A percentile compares a stretch with the other conserved stretches of the same genome.
Conservation (phyloP, 2,797 vertebrate species). For the Lutjanus campechanus region DNA sequence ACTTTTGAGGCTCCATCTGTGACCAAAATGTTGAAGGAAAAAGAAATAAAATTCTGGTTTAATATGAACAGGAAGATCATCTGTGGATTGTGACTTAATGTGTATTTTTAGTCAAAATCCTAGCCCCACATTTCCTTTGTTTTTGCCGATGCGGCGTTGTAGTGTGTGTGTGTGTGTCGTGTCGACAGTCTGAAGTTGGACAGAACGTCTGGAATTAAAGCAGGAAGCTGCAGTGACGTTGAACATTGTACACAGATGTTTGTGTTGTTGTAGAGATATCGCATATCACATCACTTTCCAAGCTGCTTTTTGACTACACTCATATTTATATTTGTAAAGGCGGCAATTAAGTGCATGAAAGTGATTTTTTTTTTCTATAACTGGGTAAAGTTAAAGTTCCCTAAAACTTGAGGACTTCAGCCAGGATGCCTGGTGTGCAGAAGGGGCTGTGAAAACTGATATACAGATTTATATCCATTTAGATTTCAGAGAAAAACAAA, state of each 20-base stretch:
- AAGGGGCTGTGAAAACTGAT: background rate
- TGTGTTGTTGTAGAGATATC: conserved; percentile 17
- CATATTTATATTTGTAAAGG: conserved; percentile 32
- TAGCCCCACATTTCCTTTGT: conserved; percentile 49
- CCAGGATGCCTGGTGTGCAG: background rate
- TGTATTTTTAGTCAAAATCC: conserved; percentile 59
- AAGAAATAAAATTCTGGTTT: conserved; percentile 26
- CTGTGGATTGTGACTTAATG: conserved; percentile 38
- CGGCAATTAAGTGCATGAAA: conserved; percentile 15
- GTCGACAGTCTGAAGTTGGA: background rate
- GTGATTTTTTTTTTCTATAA: conserved; percentile 27
- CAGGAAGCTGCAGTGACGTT: conserved; percentile 20
- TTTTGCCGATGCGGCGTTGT: conserved; percentile 2
- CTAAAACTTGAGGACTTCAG: too few relatives aligned
- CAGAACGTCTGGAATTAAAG: conserved; percentile 5
- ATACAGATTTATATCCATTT: background rate
- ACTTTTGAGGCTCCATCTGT: background rate
- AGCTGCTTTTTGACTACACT: conserved; percentile 26
- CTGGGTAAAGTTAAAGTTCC: background rate
- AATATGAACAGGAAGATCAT: conserved; percentile 27
- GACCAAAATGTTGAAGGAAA: conserved; percentile 6
- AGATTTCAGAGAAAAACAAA: background rate
- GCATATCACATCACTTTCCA: conserved; percentile 30
- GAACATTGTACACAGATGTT: conserved; percentile 38
- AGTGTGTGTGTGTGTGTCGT: background rate